Percentiles rank a stretch among this genome's conserved stretches.
These are phyloP conservation scores for Dryadula phaetusa DNA, from an alignment of 2,888 invertebrate genomes.

Conservation along the genomic window DNA sequence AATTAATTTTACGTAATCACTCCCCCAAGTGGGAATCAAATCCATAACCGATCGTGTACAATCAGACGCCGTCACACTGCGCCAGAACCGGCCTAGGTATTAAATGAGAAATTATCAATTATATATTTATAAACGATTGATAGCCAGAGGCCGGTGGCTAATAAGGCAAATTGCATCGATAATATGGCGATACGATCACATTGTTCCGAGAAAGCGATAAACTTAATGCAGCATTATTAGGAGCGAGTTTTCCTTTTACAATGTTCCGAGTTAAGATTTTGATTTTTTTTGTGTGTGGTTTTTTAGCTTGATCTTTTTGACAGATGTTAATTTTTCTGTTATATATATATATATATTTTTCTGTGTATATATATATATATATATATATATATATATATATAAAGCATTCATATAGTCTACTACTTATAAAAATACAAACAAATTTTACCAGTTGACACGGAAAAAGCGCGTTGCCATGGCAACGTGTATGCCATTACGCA, in stretches of 20 bases:
- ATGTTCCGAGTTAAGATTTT: not conserved
- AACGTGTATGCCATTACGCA: too few relatives aligned
- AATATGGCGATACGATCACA: conserved; percentile 24
- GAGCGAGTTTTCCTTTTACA: not conserved
- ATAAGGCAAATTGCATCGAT: conserved; percentile 19
- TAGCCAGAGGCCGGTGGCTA: conserved; percentile 16
- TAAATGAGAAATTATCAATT: conserved; percentile 15
- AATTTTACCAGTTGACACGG: too few relatives aligned
- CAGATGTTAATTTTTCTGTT: too few relatives aligned
- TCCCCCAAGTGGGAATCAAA: not conserved
- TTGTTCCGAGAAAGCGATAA: conserved; percentile 28
- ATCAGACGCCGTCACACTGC: too few relatives aligned
- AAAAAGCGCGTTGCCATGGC: too few relatives aligned
- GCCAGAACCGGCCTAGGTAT: not conserved
- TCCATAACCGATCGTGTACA: not conserved
- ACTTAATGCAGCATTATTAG: conserved; percentile 11
- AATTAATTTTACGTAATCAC: too few relatives aligned
- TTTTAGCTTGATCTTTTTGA: too few relatives aligned
- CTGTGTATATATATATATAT: too few relatives aligned
- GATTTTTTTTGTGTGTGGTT: not conserved
- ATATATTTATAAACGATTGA: conserved; percentile 8
- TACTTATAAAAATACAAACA: too few relatives aligned
- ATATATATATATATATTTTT: too few relatives aligned
- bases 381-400: too few relatives aligned
- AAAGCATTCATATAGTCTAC: too few relatives aligned